A percentile compares a stretch with the other conserved stretches of the same genome.
phyloP scores from a whole-genome alignment of 2,888 invertebrate species.

The Rosalia funebris region DNA sequence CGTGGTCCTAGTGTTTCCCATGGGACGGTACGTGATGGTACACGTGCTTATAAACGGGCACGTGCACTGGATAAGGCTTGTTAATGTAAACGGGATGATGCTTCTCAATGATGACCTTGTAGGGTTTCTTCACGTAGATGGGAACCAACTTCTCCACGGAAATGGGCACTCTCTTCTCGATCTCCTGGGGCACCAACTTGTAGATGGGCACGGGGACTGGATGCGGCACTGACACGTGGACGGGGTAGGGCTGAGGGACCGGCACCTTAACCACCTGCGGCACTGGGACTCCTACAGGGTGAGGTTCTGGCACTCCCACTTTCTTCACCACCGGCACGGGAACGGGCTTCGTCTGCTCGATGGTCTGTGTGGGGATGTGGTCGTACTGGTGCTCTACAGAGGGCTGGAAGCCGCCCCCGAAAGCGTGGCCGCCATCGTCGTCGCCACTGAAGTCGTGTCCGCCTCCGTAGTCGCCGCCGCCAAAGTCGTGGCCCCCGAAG shows the following conservation, averaged over 20 bases:
- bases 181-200: constrained; percentile 76
- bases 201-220: constrained; percentile 79
- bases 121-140: constrained; percentile 78
- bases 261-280: constrained; percentile 76
- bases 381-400: constrained; percentile 65
- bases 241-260: constrained; percentile 80
- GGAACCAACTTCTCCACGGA: constrained; percentile 78
- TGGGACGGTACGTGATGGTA: constrained; percentile 66
- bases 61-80: constrained; percentile 79
- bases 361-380: constrained; percentile 67
- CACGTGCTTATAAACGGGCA: constrained; percentile 79
- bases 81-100: constrained; percentile 73
- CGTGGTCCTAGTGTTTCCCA: constrained; percentile 31
- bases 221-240: constrained; percentile 76
- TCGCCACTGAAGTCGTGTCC: constrained; percentile 52
- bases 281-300: constrained; percentile 76
- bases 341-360: constrained; percentile 76
- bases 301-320: constrained; percentile 77
- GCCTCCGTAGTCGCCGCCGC: constrained; percentile 41
- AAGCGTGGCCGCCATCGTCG: constrained; percentile 53
- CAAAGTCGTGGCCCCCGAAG: constrained; percentile 41
- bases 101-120: constrained; percentile 80
- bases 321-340: constrained; percentile 78
- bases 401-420: constrained; percentile 65
- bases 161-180: constrained; percentile 78